phyloP scores from a whole-genome alignment of 2,797 vertebrate genomes.

The Varecia variegata region DNA sequence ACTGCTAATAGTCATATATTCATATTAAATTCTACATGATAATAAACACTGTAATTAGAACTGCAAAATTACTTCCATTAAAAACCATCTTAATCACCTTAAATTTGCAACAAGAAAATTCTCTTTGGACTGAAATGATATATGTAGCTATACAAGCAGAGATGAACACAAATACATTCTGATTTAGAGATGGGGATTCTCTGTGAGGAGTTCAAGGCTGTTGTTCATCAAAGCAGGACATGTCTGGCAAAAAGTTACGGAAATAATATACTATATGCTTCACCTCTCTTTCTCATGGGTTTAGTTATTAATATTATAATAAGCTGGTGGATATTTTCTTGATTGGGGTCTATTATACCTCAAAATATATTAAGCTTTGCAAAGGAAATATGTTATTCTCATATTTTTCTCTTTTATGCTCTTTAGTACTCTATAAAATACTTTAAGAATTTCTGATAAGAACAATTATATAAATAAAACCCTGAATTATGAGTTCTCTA shows the following conservation, averaged over 20 bases:
- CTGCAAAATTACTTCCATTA: constrained; percentile 43
- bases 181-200: background rate
- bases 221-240: background rate
- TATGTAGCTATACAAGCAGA: background rate
- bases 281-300: background rate
- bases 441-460: background rate
- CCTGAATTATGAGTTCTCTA: background rate
- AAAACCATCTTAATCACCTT: constrained; percentile 52
- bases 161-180: background rate
- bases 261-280: background rate
- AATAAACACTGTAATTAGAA: constrained; percentile 59
- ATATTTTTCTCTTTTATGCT: background rate
- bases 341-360: background rate
- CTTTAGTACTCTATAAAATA: background rate
- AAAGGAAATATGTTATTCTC: background rate
- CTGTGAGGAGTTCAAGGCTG: background rate
- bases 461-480: background rate
- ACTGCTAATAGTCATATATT: constrained; percentile 49
- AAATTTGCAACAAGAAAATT: constrained; percentile 39
- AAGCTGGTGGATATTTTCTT: background rate
- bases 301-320: background rate
- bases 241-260: background rate
- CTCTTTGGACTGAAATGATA: background rate
- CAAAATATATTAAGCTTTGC: background rate
- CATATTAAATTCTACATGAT: constrained; percentile 57